phyloP scores from a whole-genome alignment of 1,140 invertebrate genomes.

The Drosophila nigromelanica region DNA sequence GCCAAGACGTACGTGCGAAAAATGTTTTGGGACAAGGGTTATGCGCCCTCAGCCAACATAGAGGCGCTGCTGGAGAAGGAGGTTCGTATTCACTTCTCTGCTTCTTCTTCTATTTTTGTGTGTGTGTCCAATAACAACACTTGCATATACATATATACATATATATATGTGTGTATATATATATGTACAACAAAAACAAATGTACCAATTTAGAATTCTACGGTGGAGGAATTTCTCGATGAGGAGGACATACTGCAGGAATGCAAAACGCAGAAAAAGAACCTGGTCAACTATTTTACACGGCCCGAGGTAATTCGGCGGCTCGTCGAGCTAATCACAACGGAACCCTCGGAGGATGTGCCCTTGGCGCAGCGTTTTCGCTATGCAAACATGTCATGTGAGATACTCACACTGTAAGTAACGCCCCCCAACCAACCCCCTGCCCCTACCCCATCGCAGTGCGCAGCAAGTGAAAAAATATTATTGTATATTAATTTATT shows the following conservation, averaged over 20 bases:
- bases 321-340: conserved; percentile 93
- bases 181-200: conserved; percentile 6
- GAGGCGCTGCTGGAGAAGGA: conserved; percentile 90
- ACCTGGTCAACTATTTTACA: conserved; percentile 93
- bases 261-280: conserved; percentile 96
- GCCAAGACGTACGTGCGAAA: conserved; percentile 83
- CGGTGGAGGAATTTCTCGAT: conserved; percentile 94
- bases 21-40: conserved; percentile 94
- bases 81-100: conserved; percentile 84
- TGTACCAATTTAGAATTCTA: conserved; percentile 90
- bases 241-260: conserved; percentile 98
- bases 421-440: neutral
- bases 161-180: conserved; percentile 1
- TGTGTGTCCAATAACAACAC: neutral
- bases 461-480: too few relatives aligned
- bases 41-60: conserved; percentile 89
- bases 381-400: conserved; percentile 96
- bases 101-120: neutral
- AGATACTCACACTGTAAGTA: conserved; percentile 90
- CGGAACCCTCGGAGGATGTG: conserved; percentile 91
- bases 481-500: neutral
- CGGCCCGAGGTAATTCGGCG: conserved; percentile 93
- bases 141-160: neutral
- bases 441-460: neutral
- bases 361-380: conserved; percentile 93